Evolutionary conservation across 2,113 vertebrate species (phyloP).

Genomic region (Apodemus speciosus): DNA sequence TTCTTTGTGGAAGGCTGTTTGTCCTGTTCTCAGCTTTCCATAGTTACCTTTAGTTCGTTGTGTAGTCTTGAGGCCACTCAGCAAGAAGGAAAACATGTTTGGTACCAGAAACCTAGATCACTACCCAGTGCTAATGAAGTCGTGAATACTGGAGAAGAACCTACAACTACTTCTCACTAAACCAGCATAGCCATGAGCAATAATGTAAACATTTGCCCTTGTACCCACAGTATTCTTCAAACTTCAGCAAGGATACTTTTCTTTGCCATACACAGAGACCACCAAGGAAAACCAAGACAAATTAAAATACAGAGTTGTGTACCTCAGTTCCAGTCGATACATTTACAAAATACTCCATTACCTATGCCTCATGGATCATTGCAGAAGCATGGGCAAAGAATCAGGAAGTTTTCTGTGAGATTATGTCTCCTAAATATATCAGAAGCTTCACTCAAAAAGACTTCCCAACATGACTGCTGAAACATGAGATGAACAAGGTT

Average conservation of each 20-base stretch:
- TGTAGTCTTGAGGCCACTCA: background rate
- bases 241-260: background rate
- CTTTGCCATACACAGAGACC: background rate
- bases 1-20: background rate
- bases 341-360: background rate
- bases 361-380: background rate
- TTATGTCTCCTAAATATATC: background rate
- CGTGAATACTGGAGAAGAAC: background rate
- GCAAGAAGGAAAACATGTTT: background rate
- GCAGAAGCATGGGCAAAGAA: background rate
- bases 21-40: background rate
- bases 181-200: background rate
- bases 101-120: background rate
- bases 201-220: background rate
- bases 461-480: background rate
- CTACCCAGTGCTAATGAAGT: background rate
- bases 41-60: background rate
- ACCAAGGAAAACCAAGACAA: background rate
- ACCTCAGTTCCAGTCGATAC: background rate
- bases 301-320: background rate
- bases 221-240: background rate
- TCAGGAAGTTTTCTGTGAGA: background rate
- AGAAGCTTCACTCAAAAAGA: background rate
- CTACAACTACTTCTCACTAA: background rate
- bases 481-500: background rate